Evolutionary conservation across 2,888 invertebrate genomes (phyloP), one percentile per base, ranked within the genome.

Genomic region (Oxycera nigricornis): DNA sequence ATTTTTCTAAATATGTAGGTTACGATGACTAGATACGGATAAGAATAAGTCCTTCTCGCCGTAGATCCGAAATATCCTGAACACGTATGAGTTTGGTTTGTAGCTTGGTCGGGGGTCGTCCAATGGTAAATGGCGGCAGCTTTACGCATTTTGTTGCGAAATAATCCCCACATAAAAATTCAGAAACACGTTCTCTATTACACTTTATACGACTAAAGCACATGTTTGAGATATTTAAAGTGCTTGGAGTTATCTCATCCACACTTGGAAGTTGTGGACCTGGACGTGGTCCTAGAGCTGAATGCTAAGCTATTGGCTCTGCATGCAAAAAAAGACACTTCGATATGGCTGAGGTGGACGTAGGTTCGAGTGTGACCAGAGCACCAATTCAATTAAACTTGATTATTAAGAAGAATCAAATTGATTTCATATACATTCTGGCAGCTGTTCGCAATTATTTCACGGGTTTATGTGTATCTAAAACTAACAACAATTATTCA

Each of bases 141-240:
- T 74, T 74, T 73, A 76, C 76, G 76, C 74, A 76, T 75, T 72
- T 76, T 72, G 72, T 76, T 74, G 55, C 72, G 41, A 75, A 59
- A 67, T 76, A 76, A 76, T 76, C 76, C 74, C 75, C 73, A 57
- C 75, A 76, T 76, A 76, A 76, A 76, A 76, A 76, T 76, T 76
- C 76, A 76, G 75, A 75, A 76, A 76, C 76, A 76, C 76, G 76
- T 76, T 75, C 76, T 72, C 76, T 75, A 76, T 76, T 76, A 76
- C 76, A 73, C 74, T 76, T 76, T 76, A 76, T 76, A 76, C 72
- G 76, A 75, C 75, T 68, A 75, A 76, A 76, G 75, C 76, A 76
- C 73, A 76, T 75, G 76, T 76, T 76, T 72, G 68, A 75, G 76
- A 76, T 76, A 76, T 76, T 76, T 76, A 61, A 73, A 76, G 73